Conservation (phyloP, 2,888 invertebrate genomes). For the Ophion obscuratus region DNA sequence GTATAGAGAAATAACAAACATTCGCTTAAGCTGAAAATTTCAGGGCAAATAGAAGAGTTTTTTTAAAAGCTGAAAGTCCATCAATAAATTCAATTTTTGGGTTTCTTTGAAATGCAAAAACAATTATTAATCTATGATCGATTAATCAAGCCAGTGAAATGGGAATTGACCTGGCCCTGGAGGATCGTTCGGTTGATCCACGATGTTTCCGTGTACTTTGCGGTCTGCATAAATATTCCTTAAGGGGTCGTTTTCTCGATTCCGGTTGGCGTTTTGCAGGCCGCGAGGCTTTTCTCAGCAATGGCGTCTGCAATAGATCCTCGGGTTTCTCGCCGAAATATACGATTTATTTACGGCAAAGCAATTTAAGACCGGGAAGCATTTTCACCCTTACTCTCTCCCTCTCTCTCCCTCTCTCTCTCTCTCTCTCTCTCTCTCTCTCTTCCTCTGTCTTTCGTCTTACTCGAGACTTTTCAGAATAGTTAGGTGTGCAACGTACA, state of each 20-base stretch:
- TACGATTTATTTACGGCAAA: constrained; percentile 67
- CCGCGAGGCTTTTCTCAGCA: constrained; percentile 48
- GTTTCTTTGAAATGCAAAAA: neutral
- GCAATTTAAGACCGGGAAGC: constrained; percentile 65
- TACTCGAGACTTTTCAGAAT: constrained; percentile 36
- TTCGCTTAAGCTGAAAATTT: no score
- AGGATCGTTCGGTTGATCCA: constrained; percentile 40
- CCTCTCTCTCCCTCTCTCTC: constrained; percentile 27
- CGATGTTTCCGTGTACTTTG: constrained; percentile 47
- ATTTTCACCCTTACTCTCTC: constrained; percentile 53
- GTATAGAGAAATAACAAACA: no score
- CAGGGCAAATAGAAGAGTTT: no score
- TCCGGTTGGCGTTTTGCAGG: constrained; percentile 57
- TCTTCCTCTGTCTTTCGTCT: neutral
- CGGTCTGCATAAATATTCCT: constrained; percentile 63
- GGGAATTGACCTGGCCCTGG: constrained; percentile 45
- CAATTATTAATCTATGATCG: constrained; percentile 21
- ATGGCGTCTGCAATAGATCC: constrained; percentile 57
- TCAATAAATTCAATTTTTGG: neutral
- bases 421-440: neutral
- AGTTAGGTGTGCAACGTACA: constrained; percentile 19
- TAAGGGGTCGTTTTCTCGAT: constrained; percentile 54
- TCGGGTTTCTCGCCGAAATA: constrained; percentile 39
- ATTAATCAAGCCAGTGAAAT: constrained; percentile 51
- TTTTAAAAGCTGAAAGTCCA: no score